These are phyloP conservation scores for Euphonia xanthogaster DNA, from an alignment of 2,797 vertebrate genomes.

Conservation along the genomic window DNA sequence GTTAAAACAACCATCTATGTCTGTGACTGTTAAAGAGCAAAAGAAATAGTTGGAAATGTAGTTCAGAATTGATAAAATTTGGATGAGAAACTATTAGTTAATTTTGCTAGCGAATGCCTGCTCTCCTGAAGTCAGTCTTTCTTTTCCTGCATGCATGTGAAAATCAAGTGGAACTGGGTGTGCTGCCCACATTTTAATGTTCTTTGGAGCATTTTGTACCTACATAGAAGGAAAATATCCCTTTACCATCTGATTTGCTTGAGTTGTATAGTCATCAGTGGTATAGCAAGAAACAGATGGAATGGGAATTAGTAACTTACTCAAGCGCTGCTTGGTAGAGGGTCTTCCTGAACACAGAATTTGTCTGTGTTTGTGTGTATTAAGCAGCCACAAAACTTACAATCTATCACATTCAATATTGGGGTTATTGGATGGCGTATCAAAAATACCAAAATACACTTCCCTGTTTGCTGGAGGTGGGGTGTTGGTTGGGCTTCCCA, in stretches of 20 bases:
- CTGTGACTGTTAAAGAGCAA: neutral
- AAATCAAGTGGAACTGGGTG: neutral
- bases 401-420: conserved; percentile 84
- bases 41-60: neutral
- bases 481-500: conserved; percentile 71
- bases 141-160: neutral
- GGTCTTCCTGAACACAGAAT: neutral
- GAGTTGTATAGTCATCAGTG: neutral
- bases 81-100: neutral
- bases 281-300: neutral
- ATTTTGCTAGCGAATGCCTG: neutral
- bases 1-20: neutral
- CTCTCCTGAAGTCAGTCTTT: neutral
- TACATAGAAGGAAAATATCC: neutral
- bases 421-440: conserved; percentile 76
- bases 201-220: neutral
- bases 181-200: neutral
- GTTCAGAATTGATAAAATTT: neutral
- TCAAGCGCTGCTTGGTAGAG: neutral
- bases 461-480: conserved; percentile 68
- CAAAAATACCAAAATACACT: conserved; percentile 64
- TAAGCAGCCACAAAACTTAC: conserved; percentile 45
- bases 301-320: neutral
- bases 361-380: neutral
- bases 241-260: neutral